Base-by-base conservation (phyloP, 2,888 invertebrate genomes). In the Parnassius apollo region DNA sequence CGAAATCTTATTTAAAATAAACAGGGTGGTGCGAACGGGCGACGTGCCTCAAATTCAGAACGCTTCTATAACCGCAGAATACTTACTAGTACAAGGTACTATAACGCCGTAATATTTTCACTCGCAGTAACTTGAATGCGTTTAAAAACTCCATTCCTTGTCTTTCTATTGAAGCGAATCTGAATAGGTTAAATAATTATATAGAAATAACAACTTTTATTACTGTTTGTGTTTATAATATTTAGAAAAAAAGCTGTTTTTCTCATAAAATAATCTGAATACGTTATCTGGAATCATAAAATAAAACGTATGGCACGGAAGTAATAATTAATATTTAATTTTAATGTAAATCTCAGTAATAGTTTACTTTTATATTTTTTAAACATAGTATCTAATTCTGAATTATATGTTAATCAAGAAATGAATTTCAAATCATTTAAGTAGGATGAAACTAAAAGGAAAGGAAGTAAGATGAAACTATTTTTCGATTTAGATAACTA, bases 1-100 rank as follows among this genome's bases (percentile, higher is more conserved):
- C 81, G 76, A 80, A 85, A 86, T 85, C 86, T 88, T 88, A 89
- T 89, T 90, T 88, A 89, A 89, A 89, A 87, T 86, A 89, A 90
- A 89, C 89, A 89, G 80, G 77, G 75, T 77, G 81, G 85, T 83
- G 87, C 87, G 85, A 88, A 87, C 84, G 86, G 75, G 68, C 69
- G 75, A 88, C 88, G 90, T 91, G 89, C 81, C 80, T 73, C 72
- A 83, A 87, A 86, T 90, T 77, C 80, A 71, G 76, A 85, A 80
- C 75, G 75, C 69, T 71, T 77, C 80, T 76, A 81, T 35, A 35
- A 7, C 35, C 35, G 7, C 35, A 35, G 35, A 35, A 7, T 35
- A 35, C 35, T 35, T 35, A 35, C 0, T 35, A 25, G 3, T 25
- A 1, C 35, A 35, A 35, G 35, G 35, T 35, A 7, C 35, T 7